Evolutionary conservation across 1,140 invertebrate species (phyloP).

Genomic region (Trichomalopsis sarcophagae): DNA sequence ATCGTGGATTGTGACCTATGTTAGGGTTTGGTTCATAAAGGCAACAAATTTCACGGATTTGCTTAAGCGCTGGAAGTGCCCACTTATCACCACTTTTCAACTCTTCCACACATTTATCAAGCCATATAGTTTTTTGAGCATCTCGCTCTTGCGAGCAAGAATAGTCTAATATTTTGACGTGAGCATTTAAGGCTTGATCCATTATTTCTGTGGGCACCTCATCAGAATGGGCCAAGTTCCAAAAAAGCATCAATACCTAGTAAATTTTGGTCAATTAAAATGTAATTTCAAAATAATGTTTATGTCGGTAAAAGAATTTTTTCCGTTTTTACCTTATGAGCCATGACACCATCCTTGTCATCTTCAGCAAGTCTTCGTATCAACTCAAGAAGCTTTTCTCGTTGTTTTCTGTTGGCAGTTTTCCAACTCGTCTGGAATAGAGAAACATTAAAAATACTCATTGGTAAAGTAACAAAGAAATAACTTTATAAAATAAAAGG

Average conservation of each 20-base stretch:
- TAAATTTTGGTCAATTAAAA: slow-evolving; percentile 38
- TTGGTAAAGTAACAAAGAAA: slow-evolving; percentile 40
- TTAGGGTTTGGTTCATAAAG: slow-evolving; percentile 90
- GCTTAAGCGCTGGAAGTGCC: slow-evolving; percentile 95
- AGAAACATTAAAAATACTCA: slow-evolving; percentile 51
- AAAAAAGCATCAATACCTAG: slow-evolving; percentile 95
- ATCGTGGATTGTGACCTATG: slow-evolving; percentile 79
- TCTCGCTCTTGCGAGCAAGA: slow-evolving; percentile 97
- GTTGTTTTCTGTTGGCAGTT: slow-evolving; percentile 95
- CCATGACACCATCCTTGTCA: slow-evolving; percentile 99
- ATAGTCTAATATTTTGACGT: slow-evolving; percentile 98
- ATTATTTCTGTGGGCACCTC: slow-evolving; percentile 98
- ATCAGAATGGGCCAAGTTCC: slow-evolving; percentile 97
- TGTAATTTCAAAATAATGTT: slow-evolving; percentile 19
- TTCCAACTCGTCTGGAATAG: slow-evolving; percentile 91
- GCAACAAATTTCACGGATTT: slow-evolving; percentile 96
- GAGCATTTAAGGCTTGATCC: slow-evolving; percentile 95
- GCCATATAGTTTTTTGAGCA: slow-evolving; percentile 96
- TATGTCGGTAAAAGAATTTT: slow-evolving; percentile 41
- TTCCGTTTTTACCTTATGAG: slow-evolving; percentile 85
- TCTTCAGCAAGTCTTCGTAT: slow-evolving; percentile 96
- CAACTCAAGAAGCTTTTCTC: slow-evolving; percentile 95
- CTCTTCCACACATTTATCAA: slow-evolving; percentile 96
- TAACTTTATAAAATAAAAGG: slow-evolving; percentile 23
- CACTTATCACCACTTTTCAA: slow-evolving; percentile 91